These are phyloP conservation scores for Melanogrammus aeglefinus DNA, from an alignment of 2,797 vertebrate species.

Conservation along the genomic window DNA sequence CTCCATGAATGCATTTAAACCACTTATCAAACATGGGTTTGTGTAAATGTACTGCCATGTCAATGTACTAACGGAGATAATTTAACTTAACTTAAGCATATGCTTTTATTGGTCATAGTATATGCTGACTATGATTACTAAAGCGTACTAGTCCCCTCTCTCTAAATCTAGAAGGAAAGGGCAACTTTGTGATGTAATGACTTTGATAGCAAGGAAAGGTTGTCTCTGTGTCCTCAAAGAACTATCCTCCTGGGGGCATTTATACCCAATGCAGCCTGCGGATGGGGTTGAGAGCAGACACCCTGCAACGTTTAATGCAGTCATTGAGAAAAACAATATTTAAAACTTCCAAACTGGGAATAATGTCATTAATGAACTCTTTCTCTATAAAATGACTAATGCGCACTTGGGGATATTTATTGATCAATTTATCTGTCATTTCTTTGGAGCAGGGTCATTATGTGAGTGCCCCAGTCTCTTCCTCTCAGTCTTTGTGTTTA, in stretches of 20 bases:
- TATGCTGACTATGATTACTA: not conserved
- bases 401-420: constrained; percentile 77
- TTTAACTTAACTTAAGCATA: not conserved
- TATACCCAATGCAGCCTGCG: constrained; percentile 30
- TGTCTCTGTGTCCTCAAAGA: constrained; percentile 29
- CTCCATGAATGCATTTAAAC: not conserved
- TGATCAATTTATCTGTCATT: constrained; percentile 76
- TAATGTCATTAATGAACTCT: constrained; percentile 75
- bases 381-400: constrained; percentile 75
- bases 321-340: constrained; percentile 78
- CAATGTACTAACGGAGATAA: not conserved
- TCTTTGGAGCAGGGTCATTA: constrained; percentile 77
- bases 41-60: not conserved
- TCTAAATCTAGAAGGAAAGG: constrained; percentile 25
- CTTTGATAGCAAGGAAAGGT: constrained; percentile 39
- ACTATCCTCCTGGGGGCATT: constrained; percentile 47
- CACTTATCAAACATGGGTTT: not conserved
- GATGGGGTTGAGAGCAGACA: constrained; percentile 38
- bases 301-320: constrained; percentile 59
- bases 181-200: constrained; percentile 39
- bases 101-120: not conserved
- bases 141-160: constrained; percentile 20
- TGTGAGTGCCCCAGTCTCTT: constrained; percentile 62
- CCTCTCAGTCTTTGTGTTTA: constrained; percentile 63
- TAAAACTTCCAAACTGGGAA: constrained; percentile 72